Percentiles rank a stretch among this genome's conserved stretches.
These are phyloP conservation scores for Malacosoma neustria DNA, from an alignment of 2,888 invertebrate genomes.

Conservation along the genomic window DNA sequence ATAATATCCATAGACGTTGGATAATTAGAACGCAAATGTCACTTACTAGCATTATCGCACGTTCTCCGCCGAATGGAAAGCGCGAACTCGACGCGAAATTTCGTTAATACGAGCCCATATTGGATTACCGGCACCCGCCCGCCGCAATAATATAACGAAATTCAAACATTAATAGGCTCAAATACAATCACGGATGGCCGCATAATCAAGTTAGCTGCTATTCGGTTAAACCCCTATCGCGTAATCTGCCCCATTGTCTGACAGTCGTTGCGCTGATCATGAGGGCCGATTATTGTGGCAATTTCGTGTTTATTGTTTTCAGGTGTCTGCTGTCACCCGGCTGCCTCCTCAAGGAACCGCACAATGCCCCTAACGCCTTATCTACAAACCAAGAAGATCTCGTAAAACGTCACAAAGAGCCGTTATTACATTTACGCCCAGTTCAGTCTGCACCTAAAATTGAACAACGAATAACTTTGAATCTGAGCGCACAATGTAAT, in stretches of 20 bases:
- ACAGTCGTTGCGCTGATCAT: conserved; percentile 61
- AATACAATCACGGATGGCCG: conserved; percentile 72
- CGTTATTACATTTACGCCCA: conserved; percentile 10
- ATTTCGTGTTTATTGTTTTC: conserved; percentile 69
- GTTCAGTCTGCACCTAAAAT: neutral
- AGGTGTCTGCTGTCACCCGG: conserved; percentile 51
- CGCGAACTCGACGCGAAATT: conserved; percentile 41
- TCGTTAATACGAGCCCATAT: conserved; percentile 59
- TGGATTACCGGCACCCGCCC: conserved; percentile 55
- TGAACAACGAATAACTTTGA: neutral
- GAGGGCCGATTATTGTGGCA: conserved; percentile 70
- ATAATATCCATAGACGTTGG: conserved; percentile 14
- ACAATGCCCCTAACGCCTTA: conserved; percentile 37
- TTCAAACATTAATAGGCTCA: conserved; percentile 72
- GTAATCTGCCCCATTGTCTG: conserved; percentile 69
- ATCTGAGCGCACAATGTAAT: neutral
- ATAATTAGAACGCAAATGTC: conserved; percentile 29
- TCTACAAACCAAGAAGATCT: conserved; percentile 29
- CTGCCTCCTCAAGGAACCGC: conserved; percentile 34
- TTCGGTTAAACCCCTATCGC: conserved; percentile 70
- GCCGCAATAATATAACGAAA: conserved; percentile 71
- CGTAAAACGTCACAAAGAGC: conserved; percentile 31
- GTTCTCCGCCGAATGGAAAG: conserved; percentile 24
- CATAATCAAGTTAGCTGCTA: conserved; percentile 73
- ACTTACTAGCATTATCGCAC: conserved; percentile 26